These are phyloP conservation scores for Anguilla rostrata DNA, from an alignment of 2,113 vertebrate genomes.

Conservation along the genomic window DNA sequence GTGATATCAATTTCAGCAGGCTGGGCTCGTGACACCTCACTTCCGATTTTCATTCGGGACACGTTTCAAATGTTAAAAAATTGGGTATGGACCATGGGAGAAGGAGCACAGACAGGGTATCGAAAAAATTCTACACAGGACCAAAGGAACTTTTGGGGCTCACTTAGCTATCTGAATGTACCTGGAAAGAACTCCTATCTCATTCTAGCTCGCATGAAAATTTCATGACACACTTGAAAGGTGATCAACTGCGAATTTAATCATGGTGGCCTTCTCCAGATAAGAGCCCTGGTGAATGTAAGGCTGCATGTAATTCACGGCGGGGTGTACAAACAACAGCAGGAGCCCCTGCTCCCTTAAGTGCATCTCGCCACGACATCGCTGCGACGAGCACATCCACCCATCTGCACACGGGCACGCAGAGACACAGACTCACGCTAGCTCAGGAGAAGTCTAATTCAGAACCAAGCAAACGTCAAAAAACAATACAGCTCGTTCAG, in stretches of 20 bases:
- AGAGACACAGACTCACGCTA: background rate
- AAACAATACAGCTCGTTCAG: background rate
- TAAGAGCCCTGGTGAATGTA: background rate
- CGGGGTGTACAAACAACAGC: background rate
- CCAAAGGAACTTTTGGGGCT: background rate
- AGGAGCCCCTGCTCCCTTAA: background rate
- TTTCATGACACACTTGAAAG: constrained; percentile 39
- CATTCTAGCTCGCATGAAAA: constrained; percentile 39
- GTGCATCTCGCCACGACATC: background rate
- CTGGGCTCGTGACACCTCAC: background rate
- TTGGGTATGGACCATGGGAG: background rate
- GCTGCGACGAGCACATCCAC: background rate
- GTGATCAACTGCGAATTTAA: background rate
- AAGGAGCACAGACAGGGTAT: background rate
- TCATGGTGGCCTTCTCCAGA: background rate
- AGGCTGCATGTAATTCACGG: background rate
- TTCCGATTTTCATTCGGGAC: background rate
- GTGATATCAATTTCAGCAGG: background rate
- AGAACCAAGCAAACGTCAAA: background rate
- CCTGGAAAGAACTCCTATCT: constrained; percentile 41
- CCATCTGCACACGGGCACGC: background rate
- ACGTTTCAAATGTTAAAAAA: background rate
- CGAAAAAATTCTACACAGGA: background rate
- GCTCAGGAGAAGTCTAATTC: background rate
- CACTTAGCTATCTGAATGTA: background rate